phyloP scores from a whole-genome alignment of 2,113 vertebrate genomes.

The Cottus gobio region DNA sequence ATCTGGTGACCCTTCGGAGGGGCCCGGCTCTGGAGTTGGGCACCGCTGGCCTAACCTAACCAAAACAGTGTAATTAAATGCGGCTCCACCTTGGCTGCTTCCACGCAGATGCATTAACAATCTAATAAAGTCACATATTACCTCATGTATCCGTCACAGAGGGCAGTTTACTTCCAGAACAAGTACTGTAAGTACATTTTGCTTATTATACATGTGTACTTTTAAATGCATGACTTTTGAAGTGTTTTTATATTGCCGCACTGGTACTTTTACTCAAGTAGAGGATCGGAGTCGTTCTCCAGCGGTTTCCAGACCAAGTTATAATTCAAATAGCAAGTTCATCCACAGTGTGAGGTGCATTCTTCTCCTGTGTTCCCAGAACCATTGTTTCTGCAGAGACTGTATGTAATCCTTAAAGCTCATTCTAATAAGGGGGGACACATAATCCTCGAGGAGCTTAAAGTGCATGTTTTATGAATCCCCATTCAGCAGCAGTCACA shows the following conservation, averaged over 20 bases:
- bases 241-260: not conserved
- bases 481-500: not conserved
- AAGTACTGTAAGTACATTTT: not conserved
- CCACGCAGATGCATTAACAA: not conserved
- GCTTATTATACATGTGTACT: not conserved
- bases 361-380: not conserved
- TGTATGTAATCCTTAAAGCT: not conserved
- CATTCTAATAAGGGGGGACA: not conserved
- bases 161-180: not conserved
- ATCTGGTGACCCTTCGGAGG: not conserved
- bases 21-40: not conserved
- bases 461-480: not conserved
- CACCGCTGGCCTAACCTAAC: not conserved
- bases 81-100: not conserved
- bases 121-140: too few relatives aligned
- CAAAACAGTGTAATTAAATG: not conserved
- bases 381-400: not conserved
- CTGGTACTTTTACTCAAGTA: not conserved
- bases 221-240: not conserved
- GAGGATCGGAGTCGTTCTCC: not conserved
- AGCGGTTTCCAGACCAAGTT: not conserved
- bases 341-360: not conserved
- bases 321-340: not conserved
- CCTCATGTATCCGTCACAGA: not conserved
- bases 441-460: constrained; percentile 6